phyloP scores from a whole-genome alignment of 2,888 invertebrate genomes.

The Leucophora obtusa region DNA sequence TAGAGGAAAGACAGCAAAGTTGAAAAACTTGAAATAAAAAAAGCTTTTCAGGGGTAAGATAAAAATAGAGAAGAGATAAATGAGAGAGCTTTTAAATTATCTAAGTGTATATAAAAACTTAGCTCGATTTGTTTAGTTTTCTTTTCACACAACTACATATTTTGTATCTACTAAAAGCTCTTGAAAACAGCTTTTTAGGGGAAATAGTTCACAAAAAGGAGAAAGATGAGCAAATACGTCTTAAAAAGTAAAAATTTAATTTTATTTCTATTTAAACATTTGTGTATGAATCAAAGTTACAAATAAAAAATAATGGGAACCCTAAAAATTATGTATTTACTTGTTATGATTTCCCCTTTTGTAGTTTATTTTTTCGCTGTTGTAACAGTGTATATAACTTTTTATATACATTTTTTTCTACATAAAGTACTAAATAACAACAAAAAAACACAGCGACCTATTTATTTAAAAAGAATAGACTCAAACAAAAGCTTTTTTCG shows the following conservation, averaged over 20 bases:
- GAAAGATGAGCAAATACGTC: neutral
- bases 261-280: neutral
- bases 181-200: neutral
- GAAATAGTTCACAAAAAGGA: neutral
- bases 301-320: too few relatives aligned
- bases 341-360: neutral
- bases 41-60: neutral
- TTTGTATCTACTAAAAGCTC: neutral
- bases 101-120: neutral
- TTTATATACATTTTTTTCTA: constrained; percentile 4
- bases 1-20: neutral
- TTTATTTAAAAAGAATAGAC: constrained; percentile 54
- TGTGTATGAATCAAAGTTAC: neutral
- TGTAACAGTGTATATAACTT: neutral
- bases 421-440: constrained; percentile 15
- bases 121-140: too few relatives aligned
- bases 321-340: too few relatives aligned
- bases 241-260: neutral
- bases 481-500: constrained; percentile 49
- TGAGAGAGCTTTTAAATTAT: neutral
- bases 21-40: neutral
- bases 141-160: neutral
- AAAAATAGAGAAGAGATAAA: neutral
- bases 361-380: neutral
- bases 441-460: constrained; percentile 60